Evolutionary conservation across 2,888 invertebrate species (phyloP), one percentile per base, ranked within the genome.

Genomic region (Eubasilissa splendida): DNA sequence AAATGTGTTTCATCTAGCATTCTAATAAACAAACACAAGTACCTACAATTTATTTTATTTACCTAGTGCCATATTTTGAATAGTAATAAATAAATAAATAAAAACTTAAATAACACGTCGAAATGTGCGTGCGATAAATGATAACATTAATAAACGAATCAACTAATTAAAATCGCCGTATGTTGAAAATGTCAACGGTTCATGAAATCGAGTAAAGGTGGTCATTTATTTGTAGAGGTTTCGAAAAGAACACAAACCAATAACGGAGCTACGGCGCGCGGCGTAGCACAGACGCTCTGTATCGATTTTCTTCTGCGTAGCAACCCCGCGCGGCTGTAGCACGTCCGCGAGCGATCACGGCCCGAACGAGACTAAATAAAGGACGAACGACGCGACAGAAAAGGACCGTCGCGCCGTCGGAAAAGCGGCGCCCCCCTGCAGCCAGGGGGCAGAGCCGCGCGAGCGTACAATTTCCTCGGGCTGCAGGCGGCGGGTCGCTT

Each of bases 271-370:
- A 50, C 68, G 68, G 14, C 14, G n/a, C 50, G 50, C 68, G 68
- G 42, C 68, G 68, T 52, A 68, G 68, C 68, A 4, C 50, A 50
- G 12, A 52, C 33, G 9, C 8, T 42, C n/a, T 7, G 14, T 68
- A 68, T 68, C 68, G 68, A 68, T 68, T 68, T 68, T 68, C 68
- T n/a, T 11, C 68, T 52, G 3, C 50, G 68, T 50, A 11, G 9
- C 14, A n/a, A 68, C 42, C 50, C 12, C 14, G 66, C 68, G 68
- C 68, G 10, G n/a, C 10, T 14, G 14, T 3, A 4, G 50, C 68
- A 68, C 68, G 68, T 50, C 68, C 68, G 68, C 14, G 9, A 10
- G 9, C 68, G 42, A 68, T 9, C 68, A 9, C 68, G 68, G 68
- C 33, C 68, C 9, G 68, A 50, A n/a, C 52, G 14, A 68, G 42